These are phyloP conservation scores for Engystomops pustulosus DNA, from an alignment of 2,113 vertebrate genomes.

Conservation along the genomic window DNA sequence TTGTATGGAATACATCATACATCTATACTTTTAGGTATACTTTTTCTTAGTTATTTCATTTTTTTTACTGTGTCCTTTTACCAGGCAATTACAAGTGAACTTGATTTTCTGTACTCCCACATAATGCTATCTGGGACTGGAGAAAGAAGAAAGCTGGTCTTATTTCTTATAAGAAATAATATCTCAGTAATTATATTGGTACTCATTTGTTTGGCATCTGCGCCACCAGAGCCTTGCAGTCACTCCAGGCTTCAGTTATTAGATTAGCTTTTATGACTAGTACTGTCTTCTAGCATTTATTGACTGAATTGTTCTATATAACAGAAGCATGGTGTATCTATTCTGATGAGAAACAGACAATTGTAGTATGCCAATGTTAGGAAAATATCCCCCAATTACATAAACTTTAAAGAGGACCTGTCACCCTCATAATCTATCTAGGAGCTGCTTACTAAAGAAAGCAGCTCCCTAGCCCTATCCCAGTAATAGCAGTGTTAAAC, in stretches of 20 bases:
- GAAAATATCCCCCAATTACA: too few relatives aligned
- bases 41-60: too few relatives aligned
- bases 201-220: constrained; percentile 20
- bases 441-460: too few relatives aligned
- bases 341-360: not conserved
- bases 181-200: constrained; percentile 20
- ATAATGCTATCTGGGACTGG: not conserved
- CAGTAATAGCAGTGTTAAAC: too few relatives aligned
- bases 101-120: constrained; percentile 3
- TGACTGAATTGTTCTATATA: constrained; percentile 4
- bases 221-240: not conserved
- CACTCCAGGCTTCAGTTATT: constrained; percentile 16
- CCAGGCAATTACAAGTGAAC: not conserved
- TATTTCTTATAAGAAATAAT: constrained; percentile 1
- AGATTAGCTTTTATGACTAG: constrained; percentile 1
- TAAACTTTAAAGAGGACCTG: too few relatives aligned
- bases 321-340: not conserved
- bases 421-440: too few relatives aligned
- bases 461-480: too few relatives aligned
- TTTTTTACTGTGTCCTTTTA: not conserved
- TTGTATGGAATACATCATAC: too few relatives aligned
- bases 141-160: not conserved
- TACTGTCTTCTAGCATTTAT: constrained; percentile 22
- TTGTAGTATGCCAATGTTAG: too few relatives aligned
- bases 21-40: not conserved